Conservation (phyloP, 2,888 invertebrate genomes). For the Morpho deidamia region DNA sequence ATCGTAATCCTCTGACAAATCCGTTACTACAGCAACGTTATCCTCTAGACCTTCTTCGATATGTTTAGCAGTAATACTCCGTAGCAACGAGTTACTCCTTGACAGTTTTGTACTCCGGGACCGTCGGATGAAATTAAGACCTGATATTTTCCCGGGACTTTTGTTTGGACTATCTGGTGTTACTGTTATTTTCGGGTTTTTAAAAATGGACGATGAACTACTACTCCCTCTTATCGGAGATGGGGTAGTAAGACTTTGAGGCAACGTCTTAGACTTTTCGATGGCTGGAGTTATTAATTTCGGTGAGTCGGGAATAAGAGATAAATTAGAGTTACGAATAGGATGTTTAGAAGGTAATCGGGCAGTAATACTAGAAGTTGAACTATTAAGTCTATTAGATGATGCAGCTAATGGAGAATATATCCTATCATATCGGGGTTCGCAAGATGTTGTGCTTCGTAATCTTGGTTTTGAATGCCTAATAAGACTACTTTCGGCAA, state of each 20-base stretch:
- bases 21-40: conserved; percentile 51
- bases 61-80: conserved; percentile 75
- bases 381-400: conserved; percentile 58
- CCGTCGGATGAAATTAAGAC: conserved; percentile 82
- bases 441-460: conserved; percentile 65
- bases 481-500: conserved; percentile 51
- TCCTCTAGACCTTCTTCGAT: conserved; percentile 68
- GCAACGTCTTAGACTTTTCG: conserved; percentile 80
- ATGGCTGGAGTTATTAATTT: conserved; percentile 61
- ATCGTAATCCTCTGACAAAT: conserved; percentile 62
- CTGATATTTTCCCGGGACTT: conserved; percentile 72
- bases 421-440: conserved; percentile 68
- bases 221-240: conserved; percentile 69
- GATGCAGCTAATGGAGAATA: conserved; percentile 61
- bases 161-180: conserved; percentile 73
- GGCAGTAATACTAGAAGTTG: conserved; percentile 52
- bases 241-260: conserved; percentile 74
- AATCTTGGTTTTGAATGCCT: conserved; percentile 58
- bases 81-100: conserved; percentile 81
- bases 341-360: conserved; percentile 49
- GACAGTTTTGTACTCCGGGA: conserved; percentile 86
- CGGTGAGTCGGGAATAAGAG: conserved; percentile 66
- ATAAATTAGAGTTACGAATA: conserved; percentile 65
- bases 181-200: conserved; percentile 62
- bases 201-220: conserved; percentile 67